Evolutionary conservation across 2,888 invertebrate genomes (phyloP).

Genomic region (Leptopilina syphax): DNA sequence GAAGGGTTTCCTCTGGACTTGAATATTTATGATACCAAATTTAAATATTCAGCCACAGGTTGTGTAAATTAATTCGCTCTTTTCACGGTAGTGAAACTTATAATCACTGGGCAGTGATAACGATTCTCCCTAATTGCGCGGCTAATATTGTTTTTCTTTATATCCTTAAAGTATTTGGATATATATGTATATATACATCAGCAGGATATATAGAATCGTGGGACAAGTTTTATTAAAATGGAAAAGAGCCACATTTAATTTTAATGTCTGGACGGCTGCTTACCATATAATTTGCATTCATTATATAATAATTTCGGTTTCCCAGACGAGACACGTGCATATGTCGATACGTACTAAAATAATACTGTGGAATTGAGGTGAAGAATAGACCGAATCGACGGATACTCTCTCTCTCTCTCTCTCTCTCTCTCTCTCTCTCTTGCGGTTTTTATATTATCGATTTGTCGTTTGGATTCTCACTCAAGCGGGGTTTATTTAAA

Average conservation of each 20-base stretch:
- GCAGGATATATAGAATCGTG: neutral
- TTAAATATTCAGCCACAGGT: slow-evolving; percentile 66
- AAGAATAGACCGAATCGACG: slow-evolving; percentile 33
- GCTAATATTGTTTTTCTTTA: neutral
- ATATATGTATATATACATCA: no score
- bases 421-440: neutral
- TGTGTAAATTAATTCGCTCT: slow-evolving; percentile 62
- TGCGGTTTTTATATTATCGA: slow-evolving; percentile 60
- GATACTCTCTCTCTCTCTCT: slow-evolving; percentile 2
- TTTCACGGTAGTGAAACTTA: slow-evolving; percentile 56
- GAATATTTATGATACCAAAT: slow-evolving; percentile 64
- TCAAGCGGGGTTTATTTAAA: slow-evolving; percentile 64
- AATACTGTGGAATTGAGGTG: slow-evolving; percentile 21
- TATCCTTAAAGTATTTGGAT: no score
- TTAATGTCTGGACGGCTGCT: slow-evolving; percentile 43
- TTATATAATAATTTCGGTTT: slow-evolving; percentile 24
- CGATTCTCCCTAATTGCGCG: slow-evolving; percentile 17
- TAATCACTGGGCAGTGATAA: slow-evolving; percentile 43
- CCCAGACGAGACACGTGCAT: slow-evolving; percentile 28
- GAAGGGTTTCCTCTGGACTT: slow-evolving; percentile 61
- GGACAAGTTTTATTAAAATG: slow-evolving; percentile 15
- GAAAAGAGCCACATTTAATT: slow-evolving; percentile 16
- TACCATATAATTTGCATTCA: slow-evolving; percentile 48
- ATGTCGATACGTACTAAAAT: slow-evolving; percentile 31
- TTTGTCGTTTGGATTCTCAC: slow-evolving; percentile 59